A percentile compares a stretch with the other conserved stretches of the same genome.
Evolutionary conservation across 2,113 vertebrate species (phyloP).

Genomic region (Stomatorhinus ivindoensis): DNA sequence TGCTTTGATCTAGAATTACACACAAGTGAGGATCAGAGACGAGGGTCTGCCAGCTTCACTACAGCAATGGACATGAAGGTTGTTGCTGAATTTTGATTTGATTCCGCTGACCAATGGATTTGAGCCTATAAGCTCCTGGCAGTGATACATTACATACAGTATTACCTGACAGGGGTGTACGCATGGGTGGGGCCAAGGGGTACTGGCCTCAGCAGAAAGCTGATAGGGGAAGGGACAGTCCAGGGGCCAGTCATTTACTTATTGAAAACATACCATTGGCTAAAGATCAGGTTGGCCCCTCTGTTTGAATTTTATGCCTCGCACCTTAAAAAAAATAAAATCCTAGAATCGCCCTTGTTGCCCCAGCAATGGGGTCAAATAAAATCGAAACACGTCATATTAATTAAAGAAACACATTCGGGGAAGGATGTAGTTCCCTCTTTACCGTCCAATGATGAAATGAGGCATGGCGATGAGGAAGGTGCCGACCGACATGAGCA

Average conservation of each 20-base stretch:
- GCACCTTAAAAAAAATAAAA: background rate
- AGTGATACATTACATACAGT: background rate
- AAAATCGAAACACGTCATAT: background rate
- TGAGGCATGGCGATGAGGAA: conserved; percentile 83
- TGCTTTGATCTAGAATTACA: background rate
- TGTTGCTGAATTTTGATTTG: background rate
- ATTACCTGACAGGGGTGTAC: background rate
- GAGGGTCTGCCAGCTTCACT: background rate
- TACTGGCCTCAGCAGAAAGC: background rate
- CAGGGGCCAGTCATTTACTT: no score
- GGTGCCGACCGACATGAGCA: conserved; percentile 85
- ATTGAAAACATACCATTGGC: background rate
- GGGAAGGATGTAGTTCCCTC: background rate
- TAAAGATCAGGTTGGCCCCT: background rate
- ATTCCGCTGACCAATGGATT: background rate
- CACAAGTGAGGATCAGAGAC: background rate
- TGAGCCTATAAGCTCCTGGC: background rate
- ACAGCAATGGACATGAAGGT: background rate
- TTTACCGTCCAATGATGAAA: conserved; percentile 87
- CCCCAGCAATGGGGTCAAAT: background rate
- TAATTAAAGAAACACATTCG: background rate
- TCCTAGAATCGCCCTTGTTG: background rate
- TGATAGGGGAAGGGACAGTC: no score
- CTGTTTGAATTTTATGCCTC: background rate
- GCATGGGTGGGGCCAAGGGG: background rate